Base-by-base conservation (phyloP, 2,888 invertebrate species). In the Conops quadrifasciatus region DNA sequence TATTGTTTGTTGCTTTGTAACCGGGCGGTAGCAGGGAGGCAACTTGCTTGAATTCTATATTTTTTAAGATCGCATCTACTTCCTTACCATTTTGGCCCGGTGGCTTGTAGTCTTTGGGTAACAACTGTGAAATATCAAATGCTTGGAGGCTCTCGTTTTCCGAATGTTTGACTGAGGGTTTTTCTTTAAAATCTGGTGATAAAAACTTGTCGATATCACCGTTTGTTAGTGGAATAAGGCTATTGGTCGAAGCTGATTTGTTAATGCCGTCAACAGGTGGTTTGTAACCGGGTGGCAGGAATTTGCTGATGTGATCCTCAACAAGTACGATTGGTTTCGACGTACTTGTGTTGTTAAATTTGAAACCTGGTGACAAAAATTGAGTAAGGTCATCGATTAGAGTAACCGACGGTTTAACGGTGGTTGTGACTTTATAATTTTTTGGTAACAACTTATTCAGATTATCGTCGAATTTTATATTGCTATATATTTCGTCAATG, bases 261-360 rank as follows among this genome's bases (percentile, higher is more conserved):
- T 67, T 45, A 16, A 70, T 74, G 11, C 74, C 76, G 26, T 79
- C 78, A 0, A 71, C 60, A 2, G 79, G 74, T 9, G 82, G 72
- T 51, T 91, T 92, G 78, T 89, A 93, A 2, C 90, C 91, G 11
- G 90, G 88, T n/a, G 92, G 92, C 73, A 92, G 84, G 63, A 92
- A 87, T 75, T 90, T 88, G 77, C 87, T 88, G 0, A 90, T 78
- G 76, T 90, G 89, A 75, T 89, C 89, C 58, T 87, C 86, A 77
- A 89, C 87, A 13, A 88, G 83, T 77, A 89, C 87, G 13, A 88
- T 83, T 0, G 82, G 72, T 36, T 76, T 78, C 16, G 75, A 59
- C 0, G 74, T 74, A 9, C 73, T 71, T 19, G 74, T 71, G 4
- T 70, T 70, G 13, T 70, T 67, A 36, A 89, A 87, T 73, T 88